A percentile compares a stretch with the other conserved stretches of the same genome.
Conservation (phyloP, 1,140 invertebrate genomes). For the Drepana arcuata region DNA sequence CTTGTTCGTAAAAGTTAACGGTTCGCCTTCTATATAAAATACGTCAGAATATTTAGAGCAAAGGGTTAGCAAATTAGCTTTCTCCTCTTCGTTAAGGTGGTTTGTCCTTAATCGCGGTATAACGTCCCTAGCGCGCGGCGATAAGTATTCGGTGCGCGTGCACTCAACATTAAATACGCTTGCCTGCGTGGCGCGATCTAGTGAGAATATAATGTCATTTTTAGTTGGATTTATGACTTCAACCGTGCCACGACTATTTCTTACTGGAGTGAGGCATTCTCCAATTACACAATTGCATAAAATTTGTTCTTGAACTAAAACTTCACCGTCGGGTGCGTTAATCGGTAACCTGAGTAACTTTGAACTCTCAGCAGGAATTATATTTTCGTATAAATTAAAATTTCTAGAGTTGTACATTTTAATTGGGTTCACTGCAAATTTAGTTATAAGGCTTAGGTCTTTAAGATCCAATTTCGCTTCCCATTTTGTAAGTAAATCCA, state of each 20-base stretch:
- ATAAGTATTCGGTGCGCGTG: neutral
- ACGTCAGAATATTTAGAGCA: too few species aligned
- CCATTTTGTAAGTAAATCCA: neutral
- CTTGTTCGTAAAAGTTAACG: too few species aligned
- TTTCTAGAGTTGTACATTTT: too few species aligned
- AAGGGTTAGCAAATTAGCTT: too few species aligned
- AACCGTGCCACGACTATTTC: conserved; percentile 1
- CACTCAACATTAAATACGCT: conserved; percentile 4
- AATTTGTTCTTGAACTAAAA: conserved; percentile 6
- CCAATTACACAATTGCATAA: conserved; percentile 11
- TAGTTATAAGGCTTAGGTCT: neutral
- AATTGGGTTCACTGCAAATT: neutral
- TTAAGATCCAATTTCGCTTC: neutral
- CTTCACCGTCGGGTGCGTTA: conserved; percentile 10
- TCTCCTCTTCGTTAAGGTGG: too few species aligned
- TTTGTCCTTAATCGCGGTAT: conserved; percentile 1
- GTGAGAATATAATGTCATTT: conserved; percentile 11
- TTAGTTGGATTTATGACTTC: conserved; percentile 7
- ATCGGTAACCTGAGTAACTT: conserved; percentile 11
- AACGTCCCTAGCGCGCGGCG: neutral
- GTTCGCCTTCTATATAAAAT: too few species aligned
- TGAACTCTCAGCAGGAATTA: conserved; percentile 6
- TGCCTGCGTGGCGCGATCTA: conserved; percentile 4
- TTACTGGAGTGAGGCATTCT: conserved; percentile 11
- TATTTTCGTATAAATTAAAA: too few species aligned